phyloP scores from a whole-genome alignment of 2,113 vertebrate species.

The Hirundichthys speculiger region DNA sequence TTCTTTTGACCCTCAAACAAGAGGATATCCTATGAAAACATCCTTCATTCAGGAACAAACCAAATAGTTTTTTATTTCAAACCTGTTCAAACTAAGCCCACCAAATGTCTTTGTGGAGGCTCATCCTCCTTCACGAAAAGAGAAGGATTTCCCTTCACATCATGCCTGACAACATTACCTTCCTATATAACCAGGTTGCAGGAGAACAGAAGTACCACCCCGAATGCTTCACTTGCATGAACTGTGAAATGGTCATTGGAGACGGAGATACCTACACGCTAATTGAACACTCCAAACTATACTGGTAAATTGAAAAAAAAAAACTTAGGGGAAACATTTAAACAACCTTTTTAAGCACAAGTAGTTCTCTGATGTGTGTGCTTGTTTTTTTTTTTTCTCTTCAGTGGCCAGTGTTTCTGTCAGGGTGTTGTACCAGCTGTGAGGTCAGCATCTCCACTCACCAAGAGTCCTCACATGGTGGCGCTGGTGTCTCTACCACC shows the following conservation, averaged over 20 bases:
- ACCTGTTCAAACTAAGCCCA: neutral
- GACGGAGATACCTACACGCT: slow-evolving; percentile 93
- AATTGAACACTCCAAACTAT: slow-evolving; percentile 91
- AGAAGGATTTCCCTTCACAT: neutral
- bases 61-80: too few species aligned
- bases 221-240: slow-evolving; percentile 93
- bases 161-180: neutral
- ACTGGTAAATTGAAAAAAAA: slow-evolving; percentile 83
- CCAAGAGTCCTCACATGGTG: slow-evolving; percentile 89
- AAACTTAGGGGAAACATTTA: neutral
- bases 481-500: slow-evolving; percentile 93
- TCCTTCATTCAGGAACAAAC: slow-evolving; percentile 35
- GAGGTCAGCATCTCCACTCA: slow-evolving; percentile 59
- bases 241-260: slow-evolving; percentile 88
- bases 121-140: too few species aligned
- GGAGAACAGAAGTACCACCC: slow-evolving; percentile 97
- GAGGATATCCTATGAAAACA: slow-evolving; percentile 69
- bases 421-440: slow-evolving; percentile 82
- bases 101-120: neutral
- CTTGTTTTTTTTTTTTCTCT: neutral
- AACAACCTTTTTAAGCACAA: neutral
- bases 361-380: neutral
- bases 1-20: slow-evolving; percentile 33
- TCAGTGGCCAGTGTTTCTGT: slow-evolving; percentile 90
- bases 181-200: slow-evolving; percentile 83